A percentile compares a stretch with the other conserved stretches of the same genome.
Evolutionary conservation across 2,888 invertebrate species (phyloP).

Genomic region (Agriopis aurantiaria): DNA sequence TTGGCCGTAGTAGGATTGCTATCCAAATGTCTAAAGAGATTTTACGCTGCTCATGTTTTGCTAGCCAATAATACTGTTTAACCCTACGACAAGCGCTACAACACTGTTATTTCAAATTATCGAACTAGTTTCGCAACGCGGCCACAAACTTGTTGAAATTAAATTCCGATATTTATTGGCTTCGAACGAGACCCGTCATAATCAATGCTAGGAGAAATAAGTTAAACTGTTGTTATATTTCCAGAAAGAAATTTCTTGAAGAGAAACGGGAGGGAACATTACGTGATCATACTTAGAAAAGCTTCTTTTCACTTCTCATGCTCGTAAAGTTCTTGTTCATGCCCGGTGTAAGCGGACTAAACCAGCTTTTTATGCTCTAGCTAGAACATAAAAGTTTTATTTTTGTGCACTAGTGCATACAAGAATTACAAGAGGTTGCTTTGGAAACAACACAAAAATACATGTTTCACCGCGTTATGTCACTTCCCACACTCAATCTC

Average conservation of each 20-base stretch:
- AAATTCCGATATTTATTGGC: conserved; percentile 58
- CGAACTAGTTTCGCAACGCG: conserved; percentile 42
- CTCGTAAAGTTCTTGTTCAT: too few species aligned
- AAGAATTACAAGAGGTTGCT: too few species aligned
- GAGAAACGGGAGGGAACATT: background rate
- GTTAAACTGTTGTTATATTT: conserved; percentile 29
- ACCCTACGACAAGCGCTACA: conserved; percentile 20
- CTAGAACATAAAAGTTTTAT: too few species aligned
- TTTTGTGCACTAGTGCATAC: too few species aligned
- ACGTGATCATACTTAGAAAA: background rate
- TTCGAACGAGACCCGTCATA: conserved; percentile 52
- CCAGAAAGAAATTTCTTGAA: conserved; percentile 1
- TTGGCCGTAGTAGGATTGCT: too few species aligned
- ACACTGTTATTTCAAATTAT: conserved; percentile 52
- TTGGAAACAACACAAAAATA: too few species aligned
- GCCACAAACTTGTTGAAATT: conserved; percentile 46
- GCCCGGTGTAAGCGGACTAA: too few species aligned
- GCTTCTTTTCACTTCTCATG: background rate
- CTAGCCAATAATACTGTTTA: conserved; percentile 15
- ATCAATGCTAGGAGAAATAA: conserved; percentile 56
- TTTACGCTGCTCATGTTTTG: background rate
- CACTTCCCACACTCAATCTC: too few species aligned
- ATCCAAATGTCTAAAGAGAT: too few species aligned
- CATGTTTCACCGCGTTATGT: too few species aligned
- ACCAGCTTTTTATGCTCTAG: too few species aligned